These are phyloP conservation scores for Ophion slaviceki DNA, from an alignment of 2,888 invertebrate species.

Conservation along the genomic window DNA sequence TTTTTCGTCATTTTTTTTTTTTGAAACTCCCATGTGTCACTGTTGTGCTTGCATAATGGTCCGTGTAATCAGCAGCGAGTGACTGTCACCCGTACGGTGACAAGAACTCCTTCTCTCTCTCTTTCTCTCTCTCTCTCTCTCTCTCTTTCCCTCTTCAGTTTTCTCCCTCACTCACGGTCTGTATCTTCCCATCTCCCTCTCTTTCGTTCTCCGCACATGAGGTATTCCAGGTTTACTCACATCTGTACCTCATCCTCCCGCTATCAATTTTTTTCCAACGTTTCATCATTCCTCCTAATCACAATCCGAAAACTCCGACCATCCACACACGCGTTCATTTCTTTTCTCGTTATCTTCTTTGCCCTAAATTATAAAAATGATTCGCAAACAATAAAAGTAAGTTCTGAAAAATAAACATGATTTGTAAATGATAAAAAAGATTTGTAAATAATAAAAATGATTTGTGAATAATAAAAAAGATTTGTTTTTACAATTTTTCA, in stretches of 20 bases:
- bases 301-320: not conserved
- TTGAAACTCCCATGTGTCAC: conserved; percentile 61
- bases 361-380: not conserved
- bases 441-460: not conserved
- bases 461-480: not conserved
- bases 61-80: conserved; percentile 83
- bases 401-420: not conserved
- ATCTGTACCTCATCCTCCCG: not conserved
- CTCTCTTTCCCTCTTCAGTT: conserved; percentile 12
- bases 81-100: conserved; percentile 75
- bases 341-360: not conserved
- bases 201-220: conserved; percentile 6
- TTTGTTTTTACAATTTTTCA: too few relatives aligned
- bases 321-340: not conserved
- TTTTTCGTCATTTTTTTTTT: conserved; percentile 37
- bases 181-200: conserved; percentile 28
- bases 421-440: not conserved
- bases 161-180: too few relatives aligned
- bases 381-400: not conserved
- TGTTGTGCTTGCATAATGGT: conserved; percentile 83
- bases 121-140: conserved; percentile 54
- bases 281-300: not conserved
- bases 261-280: not conserved
- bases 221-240: conserved; percentile 3
- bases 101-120: conserved; percentile 56